A percentile compares a stretch with the other conserved stretches of the same genome.
Conservation (phyloP, 2,113 vertebrate species). For the Ageneiosus marmoratus region DNA sequence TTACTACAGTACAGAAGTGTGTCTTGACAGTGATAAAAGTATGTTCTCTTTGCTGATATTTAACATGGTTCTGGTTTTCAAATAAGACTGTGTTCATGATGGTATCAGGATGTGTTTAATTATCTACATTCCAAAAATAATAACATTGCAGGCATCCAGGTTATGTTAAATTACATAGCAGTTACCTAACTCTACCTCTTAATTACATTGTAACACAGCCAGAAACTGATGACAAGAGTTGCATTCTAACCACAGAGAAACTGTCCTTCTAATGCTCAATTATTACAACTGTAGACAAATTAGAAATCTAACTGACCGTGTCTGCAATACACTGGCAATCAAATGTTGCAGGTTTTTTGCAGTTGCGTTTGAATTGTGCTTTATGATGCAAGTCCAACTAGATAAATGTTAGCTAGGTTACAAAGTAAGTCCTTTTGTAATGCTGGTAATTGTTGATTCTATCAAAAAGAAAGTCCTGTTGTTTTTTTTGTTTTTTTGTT, state of each 20-base stretch:
- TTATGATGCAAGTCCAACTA: not conserved
- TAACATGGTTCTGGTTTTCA: not conserved
- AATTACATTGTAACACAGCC: not conserved
- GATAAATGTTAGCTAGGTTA: not conserved
- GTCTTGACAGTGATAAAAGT: not conserved
- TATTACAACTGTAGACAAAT: not conserved
- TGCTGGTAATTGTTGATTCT: not conserved
- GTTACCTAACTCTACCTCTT: not conserved
- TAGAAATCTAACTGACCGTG: too few species aligned
- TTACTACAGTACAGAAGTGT: not conserved
- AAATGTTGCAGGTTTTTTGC: not conserved
- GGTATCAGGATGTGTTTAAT: not conserved
- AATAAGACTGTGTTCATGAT: not conserved
- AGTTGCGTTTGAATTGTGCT: not conserved
- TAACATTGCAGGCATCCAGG: not conserved
- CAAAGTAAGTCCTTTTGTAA: not conserved
- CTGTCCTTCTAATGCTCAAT: not conserved
- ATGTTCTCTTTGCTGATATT: too few species aligned
- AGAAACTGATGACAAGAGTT: not conserved
- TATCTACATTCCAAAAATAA: not conserved
- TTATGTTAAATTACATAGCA: too few species aligned
- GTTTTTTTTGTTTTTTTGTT: too few species aligned
- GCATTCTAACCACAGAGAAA: not conserved
- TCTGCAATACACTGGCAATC: too few species aligned
- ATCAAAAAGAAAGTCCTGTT: not conserved